Base-by-base conservation (phyloP, 1,140 invertebrate species). In the Littorina saxatilis region DNA sequence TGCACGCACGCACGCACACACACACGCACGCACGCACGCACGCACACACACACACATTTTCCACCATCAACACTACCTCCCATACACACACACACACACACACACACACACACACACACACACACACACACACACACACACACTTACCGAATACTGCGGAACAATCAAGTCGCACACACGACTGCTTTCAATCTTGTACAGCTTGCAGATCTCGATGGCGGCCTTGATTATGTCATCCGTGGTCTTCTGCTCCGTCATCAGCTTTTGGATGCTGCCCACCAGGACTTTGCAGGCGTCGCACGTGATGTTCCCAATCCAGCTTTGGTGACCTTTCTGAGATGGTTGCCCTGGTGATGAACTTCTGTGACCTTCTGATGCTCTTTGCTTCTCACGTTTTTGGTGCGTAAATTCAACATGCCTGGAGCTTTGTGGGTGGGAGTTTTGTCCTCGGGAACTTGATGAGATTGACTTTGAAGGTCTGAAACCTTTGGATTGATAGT, bases 81-180 rank as follows among this genome's bases (percentile, higher is more conserved):
- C 37, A 35, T 9, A 37, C 37, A 73, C 27, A 20, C 5, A 63
- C 61, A 23, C 11, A 79, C 32, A 27, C 23, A 23, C 32, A 0
- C 23, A 52, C n/a, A 39, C 58, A 0, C 20, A 2, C 11, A 15
- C 23, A n/a, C 15, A 29, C 15, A 4, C 20, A n/a, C 4, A 1
- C 37, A 39, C 29, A 32, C 39, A 15, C 2, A 0, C 32, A 20
- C 27, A 23, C 32, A 43, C 23, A n/a, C 37, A 52, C n/a, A n/a
- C 70, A 43, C 74, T 73, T 80, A 89, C 88, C 83, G 87, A 86
- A 43, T 86, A 89, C 78, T 88, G 83, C 32, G 73, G n/a, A 0
- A 83, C 77, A 7, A 88, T 76, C 23, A 76, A 68, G 35, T 83
- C 76, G 66, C 88, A 90, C 13, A 90, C 87, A 74, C 84, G 76